A percentile compares a stretch with the other conserved stretches of the same genome.
Conservation (phyloP, 2,113 vertebrate species). For the Otolemur garnettii region DNA sequence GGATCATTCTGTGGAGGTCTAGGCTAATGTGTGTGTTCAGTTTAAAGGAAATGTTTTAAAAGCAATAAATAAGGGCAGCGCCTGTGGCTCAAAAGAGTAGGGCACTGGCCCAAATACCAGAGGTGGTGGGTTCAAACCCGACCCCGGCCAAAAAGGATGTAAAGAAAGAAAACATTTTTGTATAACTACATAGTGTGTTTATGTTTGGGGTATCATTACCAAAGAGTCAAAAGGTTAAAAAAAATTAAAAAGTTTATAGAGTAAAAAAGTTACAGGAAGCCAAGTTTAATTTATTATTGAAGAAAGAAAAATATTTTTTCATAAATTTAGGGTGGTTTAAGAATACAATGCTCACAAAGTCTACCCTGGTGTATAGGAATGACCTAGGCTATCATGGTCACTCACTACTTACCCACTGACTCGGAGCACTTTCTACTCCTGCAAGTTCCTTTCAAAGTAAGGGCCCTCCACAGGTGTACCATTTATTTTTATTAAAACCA, state of each 20-base stretch:
- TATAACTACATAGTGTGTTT: neutral
- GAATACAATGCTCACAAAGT: neutral
- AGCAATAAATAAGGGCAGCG: no score
- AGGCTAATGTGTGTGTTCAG: neutral
- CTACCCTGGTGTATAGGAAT: neutral
- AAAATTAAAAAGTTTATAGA: neutral
- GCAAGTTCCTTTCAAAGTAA: neutral
- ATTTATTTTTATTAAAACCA: neutral
- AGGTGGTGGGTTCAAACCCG: no score
- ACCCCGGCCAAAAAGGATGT: neutral
- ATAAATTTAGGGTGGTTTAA: neutral
- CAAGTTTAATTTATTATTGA: neutral
- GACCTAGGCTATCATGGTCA: neutral
- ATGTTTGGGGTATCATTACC: neutral
- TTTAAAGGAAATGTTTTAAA: neutral
- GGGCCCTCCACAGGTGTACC: neutral
- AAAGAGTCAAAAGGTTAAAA: neutral
- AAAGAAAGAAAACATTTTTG: neutral
- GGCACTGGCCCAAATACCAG: no score
- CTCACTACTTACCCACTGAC: neutral
- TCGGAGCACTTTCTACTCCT: neutral
- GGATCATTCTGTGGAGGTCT: no score
- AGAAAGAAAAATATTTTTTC: neutral
- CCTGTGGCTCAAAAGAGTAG: no score
- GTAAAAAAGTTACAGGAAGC: neutral